These are phyloP conservation scores for Enteromius unitaeniatus DNA, from an alignment of 2,797 vertebrate species.

Conservation along the genomic window DNA sequence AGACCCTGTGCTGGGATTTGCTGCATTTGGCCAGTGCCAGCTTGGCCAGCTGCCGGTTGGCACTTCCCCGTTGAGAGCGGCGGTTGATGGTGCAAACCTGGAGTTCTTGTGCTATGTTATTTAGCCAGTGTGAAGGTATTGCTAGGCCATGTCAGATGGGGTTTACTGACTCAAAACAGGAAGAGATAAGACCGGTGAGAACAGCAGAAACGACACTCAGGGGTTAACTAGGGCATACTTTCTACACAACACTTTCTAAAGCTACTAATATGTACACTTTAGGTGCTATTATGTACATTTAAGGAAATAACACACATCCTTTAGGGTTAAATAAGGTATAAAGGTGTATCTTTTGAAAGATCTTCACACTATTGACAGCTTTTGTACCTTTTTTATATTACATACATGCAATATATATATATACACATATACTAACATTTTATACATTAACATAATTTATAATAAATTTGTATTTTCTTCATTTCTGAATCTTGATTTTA, in stretches of 20 bases:
- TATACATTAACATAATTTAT: too few relatives aligned
- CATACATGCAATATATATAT: too few relatives aligned
- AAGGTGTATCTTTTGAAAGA: too few relatives aligned
- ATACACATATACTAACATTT: too few relatives aligned
- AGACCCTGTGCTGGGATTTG: constrained; percentile 21
- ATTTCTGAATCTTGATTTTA: neutral
- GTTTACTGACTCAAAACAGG: neutral
- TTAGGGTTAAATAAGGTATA: too few relatives aligned
- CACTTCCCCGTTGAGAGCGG: constrained; percentile 37
- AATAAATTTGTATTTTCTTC: neutral
- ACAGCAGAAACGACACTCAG: neutral
- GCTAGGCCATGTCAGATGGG: constrained; percentile 8
- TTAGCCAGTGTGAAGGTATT: constrained; percentile 42
- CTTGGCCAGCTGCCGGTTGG: constrained; percentile 36
- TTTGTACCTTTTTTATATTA: too few relatives aligned
- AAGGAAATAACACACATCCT: neutral
- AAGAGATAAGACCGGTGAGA: neutral
- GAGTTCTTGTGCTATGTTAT: constrained; percentile 36
- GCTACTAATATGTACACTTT: neutral
- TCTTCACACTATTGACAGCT: too few relatives aligned
- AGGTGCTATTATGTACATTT: neutral
- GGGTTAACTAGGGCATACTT: neutral
- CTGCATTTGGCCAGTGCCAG: constrained; percentile 42
- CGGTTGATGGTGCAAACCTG: constrained; percentile 43
- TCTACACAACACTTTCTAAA: neutral